Percentiles rank a stretch among this genome's conserved stretches.
These are phyloP conservation scores for Dryobates pubescens DNA, from an alignment of 2,797 vertebrate species.

Conservation along the genomic window DNA sequence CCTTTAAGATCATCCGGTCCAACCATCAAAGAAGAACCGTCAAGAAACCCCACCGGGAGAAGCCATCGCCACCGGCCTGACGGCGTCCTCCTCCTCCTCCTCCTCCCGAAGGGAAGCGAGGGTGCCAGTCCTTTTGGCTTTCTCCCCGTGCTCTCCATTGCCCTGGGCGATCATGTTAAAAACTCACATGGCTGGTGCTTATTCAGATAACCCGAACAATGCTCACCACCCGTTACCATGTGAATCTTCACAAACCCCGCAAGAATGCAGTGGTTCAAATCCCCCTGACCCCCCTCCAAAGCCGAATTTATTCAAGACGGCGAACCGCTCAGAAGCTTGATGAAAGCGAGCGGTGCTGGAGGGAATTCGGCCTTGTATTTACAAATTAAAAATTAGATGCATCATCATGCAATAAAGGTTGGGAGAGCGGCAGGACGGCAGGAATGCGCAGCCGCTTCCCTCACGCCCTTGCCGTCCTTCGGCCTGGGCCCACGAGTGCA, in stretches of 20 bases:
- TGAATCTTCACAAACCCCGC: constrained; percentile 93
- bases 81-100: background rate
- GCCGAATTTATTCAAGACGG: constrained; percentile 93
- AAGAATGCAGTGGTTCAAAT: constrained; percentile 98
- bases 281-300: constrained; percentile 87
- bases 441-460: constrained; percentile 41
- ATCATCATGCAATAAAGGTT: constrained; percentile 74
- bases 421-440: constrained; percentile 56
- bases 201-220: constrained; percentile 96
- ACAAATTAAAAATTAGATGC: constrained; percentile 84
- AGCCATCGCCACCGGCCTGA: constrained; percentile 73
- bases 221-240: constrained; percentile 96
- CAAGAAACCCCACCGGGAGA: background rate
- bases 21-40: too few relatives aligned
- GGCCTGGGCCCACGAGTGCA: background rate
- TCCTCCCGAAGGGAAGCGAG: constrained; percentile 58
- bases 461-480: constrained; percentile 39
- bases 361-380: constrained; percentile 81
- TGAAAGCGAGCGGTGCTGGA: constrained; percentile 81
- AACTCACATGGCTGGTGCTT: constrained; percentile 93
- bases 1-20: too few relatives aligned
- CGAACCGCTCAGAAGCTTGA: constrained; percentile 87
- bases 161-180: constrained; percentile 93
- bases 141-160: constrained; percentile 84
- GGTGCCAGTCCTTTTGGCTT: constrained; percentile 85